These are phyloP conservation scores for Blastobasis adustella DNA, from an alignment of 2,888 invertebrate genomes.

Conservation along the genomic window DNA sequence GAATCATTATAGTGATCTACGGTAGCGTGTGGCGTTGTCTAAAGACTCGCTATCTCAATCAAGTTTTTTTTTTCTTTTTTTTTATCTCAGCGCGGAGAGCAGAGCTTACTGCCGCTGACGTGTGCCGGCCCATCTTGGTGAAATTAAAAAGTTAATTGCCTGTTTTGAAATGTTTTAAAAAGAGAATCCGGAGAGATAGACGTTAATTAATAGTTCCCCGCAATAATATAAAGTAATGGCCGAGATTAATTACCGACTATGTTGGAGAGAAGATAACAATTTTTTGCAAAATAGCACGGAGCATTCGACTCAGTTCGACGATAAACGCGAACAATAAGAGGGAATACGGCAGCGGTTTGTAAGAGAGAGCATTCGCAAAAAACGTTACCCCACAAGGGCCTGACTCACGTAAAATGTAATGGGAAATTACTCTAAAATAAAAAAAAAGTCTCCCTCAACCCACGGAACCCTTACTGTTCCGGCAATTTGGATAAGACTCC, in stretches of 20 bases:
- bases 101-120: constrained; percentile 1
- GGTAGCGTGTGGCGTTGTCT: constrained; percentile 9
- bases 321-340: not conserved
- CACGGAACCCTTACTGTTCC: constrained; percentile 54
- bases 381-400: constrained; percentile 52
- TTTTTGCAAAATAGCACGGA: no score
- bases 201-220: constrained; percentile 1
- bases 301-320: not conserved
- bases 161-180: constrained; percentile 20
- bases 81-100: constrained; percentile 5
- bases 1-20: constrained; percentile 1
- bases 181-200: constrained; percentile 4
- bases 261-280: no score
- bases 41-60: constrained; percentile 26
- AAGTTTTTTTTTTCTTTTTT: constrained; percentile 19
- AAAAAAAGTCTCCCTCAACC: constrained; percentile 45
- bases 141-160: constrained; percentile 41
- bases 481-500: constrained; percentile 65
- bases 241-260: no score
- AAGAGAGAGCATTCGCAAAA: constrained; percentile 33
- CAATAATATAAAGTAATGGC: not conserved
- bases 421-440: constrained; percentile 69
- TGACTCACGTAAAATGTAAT: constrained; percentile 64
- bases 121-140: constrained; percentile 18
- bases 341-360: constrained; percentile 7